These are phyloP conservation scores for Tholera decimalis DNA, from an alignment of 2,888 invertebrate genomes.

Conservation along the genomic window DNA sequence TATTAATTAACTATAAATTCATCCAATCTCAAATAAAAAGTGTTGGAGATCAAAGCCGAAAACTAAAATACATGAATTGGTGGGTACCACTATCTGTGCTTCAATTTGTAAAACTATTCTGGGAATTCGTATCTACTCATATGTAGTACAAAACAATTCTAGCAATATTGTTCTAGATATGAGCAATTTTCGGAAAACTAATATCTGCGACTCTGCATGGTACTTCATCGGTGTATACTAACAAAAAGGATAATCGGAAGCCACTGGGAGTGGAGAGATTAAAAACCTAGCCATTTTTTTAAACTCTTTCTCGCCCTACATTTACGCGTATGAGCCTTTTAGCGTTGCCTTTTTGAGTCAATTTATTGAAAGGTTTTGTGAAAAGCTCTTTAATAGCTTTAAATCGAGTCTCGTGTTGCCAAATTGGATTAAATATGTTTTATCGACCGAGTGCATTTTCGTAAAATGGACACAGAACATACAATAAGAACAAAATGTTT, in stretches of 20 bases:
- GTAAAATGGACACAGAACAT: not conserved
- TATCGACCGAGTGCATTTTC: not conserved
- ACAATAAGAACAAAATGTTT: not conserved
- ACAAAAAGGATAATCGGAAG: constrained; percentile 38
- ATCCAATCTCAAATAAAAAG: not conserved
- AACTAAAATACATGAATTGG: not conserved
- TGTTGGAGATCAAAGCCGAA: not conserved
- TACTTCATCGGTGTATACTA: constrained; percentile 27
- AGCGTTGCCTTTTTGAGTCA: constrained; percentile 5
- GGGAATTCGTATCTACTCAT: not conserved
- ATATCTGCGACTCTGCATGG: constrained; percentile 23
- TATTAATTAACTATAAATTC: not conserved
- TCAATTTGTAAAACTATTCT: not conserved
- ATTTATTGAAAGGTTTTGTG: constrained; percentile 21
- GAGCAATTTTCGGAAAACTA: constrained; percentile 7
- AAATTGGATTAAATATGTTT: constrained; percentile 10
- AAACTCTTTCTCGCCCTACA: constrained; percentile 11
- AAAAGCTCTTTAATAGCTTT: constrained; percentile 29
- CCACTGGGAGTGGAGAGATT: constrained; percentile 29
- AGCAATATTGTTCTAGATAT: not conserved
- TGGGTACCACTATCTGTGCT: not conserved
- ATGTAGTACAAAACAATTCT: not conserved
- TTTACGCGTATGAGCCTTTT: constrained; percentile 18
- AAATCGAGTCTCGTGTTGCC: constrained; percentile 11
- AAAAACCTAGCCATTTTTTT: constrained; percentile 39